A percentile compares a stretch with the other conserved stretches of the same genome.
Conservation (phyloP, 2,797 vertebrate genomes). For the Chrosomus eos region DNA sequence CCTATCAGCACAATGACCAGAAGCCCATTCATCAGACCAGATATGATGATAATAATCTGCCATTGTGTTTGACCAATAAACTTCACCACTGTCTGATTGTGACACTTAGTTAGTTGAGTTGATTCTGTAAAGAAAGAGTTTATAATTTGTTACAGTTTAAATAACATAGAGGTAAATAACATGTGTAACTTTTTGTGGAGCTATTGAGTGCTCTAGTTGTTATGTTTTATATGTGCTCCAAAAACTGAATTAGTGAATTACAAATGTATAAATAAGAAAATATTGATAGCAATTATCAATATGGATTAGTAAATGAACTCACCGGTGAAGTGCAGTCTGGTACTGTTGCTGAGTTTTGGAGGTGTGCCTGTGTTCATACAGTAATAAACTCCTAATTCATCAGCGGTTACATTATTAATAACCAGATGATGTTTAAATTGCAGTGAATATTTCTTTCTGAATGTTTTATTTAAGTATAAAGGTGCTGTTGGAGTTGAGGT, state of each 20-base stretch:
- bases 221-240: not conserved
- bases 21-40: no score
- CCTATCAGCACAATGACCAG: no score
- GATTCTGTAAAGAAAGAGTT: no score
- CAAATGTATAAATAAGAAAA: not conserved
- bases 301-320: not conserved
- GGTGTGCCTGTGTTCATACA: not conserved
- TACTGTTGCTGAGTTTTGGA: not conserved
- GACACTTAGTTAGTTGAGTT: no score
- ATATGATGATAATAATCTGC: no score
- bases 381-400: conserved; percentile 52
- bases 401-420: not conserved
- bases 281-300: not conserved
- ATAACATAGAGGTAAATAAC: no score
- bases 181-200: not conserved
- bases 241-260: not conserved
- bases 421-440: fast-evolving
- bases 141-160: no score
- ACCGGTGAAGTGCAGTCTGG: conserved; percentile 31
- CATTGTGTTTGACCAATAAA: no score
- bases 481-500: fast-evolving
- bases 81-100: no score
- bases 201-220: not conserved
- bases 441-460: not conserved
- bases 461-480: not conserved